A percentile compares a stretch with the other conserved stretches of the same genome.
phyloP scores from a whole-genome alignment of 2,888 invertebrate species.

The Tyria jacobaeae region DNA sequence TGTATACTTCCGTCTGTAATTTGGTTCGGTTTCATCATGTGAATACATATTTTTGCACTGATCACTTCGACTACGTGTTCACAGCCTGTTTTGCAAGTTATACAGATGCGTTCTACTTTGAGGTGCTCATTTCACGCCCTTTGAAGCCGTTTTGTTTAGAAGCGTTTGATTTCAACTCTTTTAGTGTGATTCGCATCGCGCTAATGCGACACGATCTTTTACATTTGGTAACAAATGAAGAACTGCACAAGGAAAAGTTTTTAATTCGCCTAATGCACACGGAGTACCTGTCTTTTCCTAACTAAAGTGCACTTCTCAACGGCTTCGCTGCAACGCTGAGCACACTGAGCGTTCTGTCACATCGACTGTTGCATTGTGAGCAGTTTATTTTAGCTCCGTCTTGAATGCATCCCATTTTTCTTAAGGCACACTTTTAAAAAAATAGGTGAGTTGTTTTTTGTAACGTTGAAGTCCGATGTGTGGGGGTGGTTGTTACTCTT shows the following conservation, averaged over 20 bases:
- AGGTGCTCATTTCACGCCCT: conserved; percentile 78
- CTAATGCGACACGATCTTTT: conserved; percentile 63
- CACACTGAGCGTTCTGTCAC: conserved; percentile 69
- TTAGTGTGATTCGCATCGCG: conserved; percentile 63
- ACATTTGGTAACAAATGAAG: conserved; percentile 77
- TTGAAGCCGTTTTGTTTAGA: conserved; percentile 73
- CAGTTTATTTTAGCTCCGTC: conserved; percentile 76
- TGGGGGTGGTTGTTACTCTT: conserved; percentile 6
- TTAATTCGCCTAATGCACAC: conserved; percentile 86
- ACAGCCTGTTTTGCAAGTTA: conserved; percentile 65
- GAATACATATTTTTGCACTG: conserved; percentile 72
- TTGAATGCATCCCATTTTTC: conserved; percentile 66
- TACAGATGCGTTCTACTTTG: conserved; percentile 74
- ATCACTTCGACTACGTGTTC: conserved; percentile 74
- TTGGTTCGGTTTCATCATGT: conserved; percentile 62
- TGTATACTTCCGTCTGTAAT: conserved; percentile 34
- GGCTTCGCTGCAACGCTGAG: conserved; percentile 64
- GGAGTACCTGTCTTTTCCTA: conserved; percentile 74
- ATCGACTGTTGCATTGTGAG: conserved; percentile 76
- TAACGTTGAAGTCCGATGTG: conserved; percentile 29
- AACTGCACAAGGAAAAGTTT: conserved; percentile 73
- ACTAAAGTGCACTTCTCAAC: conserved; percentile 77
- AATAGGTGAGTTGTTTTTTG: conserved; percentile 47
- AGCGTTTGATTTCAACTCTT: conserved; percentile 81
- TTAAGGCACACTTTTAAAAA: conserved; percentile 53